phyloP scores from a whole-genome alignment of 2,888 invertebrate genomes.

The Sthenelais limicola region DNA sequence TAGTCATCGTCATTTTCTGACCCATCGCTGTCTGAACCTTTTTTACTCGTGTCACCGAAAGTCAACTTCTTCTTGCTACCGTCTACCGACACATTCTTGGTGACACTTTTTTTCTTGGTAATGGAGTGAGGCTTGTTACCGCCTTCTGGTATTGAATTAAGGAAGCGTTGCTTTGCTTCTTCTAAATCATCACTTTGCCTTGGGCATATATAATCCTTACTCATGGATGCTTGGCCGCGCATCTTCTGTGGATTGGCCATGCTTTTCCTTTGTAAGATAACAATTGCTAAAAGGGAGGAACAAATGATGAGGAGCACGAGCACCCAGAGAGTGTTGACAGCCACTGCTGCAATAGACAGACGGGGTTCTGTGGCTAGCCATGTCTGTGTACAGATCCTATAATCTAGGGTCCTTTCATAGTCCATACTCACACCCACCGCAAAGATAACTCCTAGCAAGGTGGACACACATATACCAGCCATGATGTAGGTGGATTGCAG shows the following conservation, averaged over 20 bases:
- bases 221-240: background rate
- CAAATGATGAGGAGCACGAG: conserved; percentile 29
- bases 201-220: conserved; percentile 24
- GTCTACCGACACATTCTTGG: conserved; percentile 1
- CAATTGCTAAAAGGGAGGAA: conserved; percentile 3
- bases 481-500: conserved; percentile 15
- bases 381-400: conserved; percentile 32
- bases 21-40: conserved; percentile 44
- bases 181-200: conserved; percentile 20
- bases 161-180: conserved; percentile 32
- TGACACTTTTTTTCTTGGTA: conserved; percentile 9
- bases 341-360: conserved; percentile 14
- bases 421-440: conserved; percentile 16
- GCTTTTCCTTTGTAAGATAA: conserved; percentile 16
- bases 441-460: conserved; percentile 17
- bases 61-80: conserved; percentile 12
- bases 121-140: conserved; percentile 1
- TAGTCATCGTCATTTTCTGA: conserved; percentile 44
- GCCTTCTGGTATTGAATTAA: conserved; percentile 23
- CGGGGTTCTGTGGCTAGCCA: conserved; percentile 3
- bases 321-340: conserved; percentile 31
- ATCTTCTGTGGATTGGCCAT: conserved; percentile 10
- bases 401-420: conserved; percentile 37
- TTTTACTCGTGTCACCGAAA: conserved; percentile 12
- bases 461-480: conserved; percentile 24